Conservation (phyloP, 53 echinoderm and acorn worm genomes). For the Mesocentrotus franciscanus region DNA sequence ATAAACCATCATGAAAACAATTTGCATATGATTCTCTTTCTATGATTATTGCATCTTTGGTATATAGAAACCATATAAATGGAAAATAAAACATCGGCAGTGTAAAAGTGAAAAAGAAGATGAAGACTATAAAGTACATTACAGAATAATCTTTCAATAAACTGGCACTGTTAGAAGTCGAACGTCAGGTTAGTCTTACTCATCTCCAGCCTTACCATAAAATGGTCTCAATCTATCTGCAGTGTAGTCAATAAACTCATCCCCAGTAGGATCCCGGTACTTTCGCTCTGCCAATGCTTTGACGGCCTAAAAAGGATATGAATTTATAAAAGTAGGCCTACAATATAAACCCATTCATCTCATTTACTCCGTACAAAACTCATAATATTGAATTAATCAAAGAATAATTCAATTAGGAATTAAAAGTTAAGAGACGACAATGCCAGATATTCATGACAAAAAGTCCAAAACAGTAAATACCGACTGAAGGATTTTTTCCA, state of each 20-base stretch:
- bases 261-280: constrained; percentile 57
- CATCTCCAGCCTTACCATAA: neutral
- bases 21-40: neutral
- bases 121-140: too few species aligned
- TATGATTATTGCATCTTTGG: constrained; percentile 2
- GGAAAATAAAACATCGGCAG: neutral
- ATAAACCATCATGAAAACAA: neutral
- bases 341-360: neutral
- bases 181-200: neutral
- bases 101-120: too few species aligned
- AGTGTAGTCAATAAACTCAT: constrained; percentile 52
- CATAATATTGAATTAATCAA: too few species aligned
- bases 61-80: neutral
- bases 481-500: too few species aligned
- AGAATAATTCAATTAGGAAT: too few species aligned
- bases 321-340: neutral
- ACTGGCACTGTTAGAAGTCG: neutral
- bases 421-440: too few species aligned
- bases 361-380: neutral
- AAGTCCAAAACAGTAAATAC: too few species aligned
- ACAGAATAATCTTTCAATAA: neutral
- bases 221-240: constrained; percentile 51
- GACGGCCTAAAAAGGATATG: constrained; percentile 1
- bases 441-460: too few species aligned
- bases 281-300: constrained; percentile 32